Evolutionary conservation across 2,113 vertebrate genomes (phyloP), one percentile per base, ranked within the genome.

Genomic region (Nipponia nippon): DNA sequence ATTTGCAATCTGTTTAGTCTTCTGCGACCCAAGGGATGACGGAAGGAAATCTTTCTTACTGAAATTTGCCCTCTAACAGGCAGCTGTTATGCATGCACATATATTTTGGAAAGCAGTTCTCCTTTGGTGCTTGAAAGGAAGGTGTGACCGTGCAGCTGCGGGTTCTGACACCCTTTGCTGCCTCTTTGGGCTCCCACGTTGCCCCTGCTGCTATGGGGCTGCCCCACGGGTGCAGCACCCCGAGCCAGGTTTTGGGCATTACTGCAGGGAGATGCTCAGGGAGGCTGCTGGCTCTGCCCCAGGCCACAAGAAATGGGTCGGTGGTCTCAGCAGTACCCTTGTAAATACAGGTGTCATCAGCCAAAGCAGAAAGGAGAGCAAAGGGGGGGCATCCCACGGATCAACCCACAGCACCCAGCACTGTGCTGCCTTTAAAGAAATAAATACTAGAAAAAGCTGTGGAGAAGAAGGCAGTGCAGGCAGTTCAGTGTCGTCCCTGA

Each of bases 311-410:
- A 40, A 69, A 59, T 5, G 58, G 53, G 29, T 21, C 2, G 5
- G 36, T 62, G 47, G 2, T 29, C 47, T 62, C 66, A 16, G 65
- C 0, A 6, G 11, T 1, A 8, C 40, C 50, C 17, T 21, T 27
- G 27, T 40, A 29, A 66, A 49, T 12, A 0, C 26, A 27, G 61
- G 10, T 67, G 30, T 20, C 18, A 1, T 2, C 4, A 19, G 59
- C 10, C 7, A 1, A 6, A 73, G 73, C 32, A 20, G 63, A 80
- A 49, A 27, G 42, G 42, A 55, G 27, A 72, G 72, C 19, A 55
- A 62, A 47, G 55, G 16, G 12, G 38, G 44, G 16, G 13, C 19
- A 56, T 14, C 23, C 82, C 71, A 29, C 5, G 4, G 42, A n/a
- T 9, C 50, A 25, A 16, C 42, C 49, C 53, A 20, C 2, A 2